Evolutionary conservation across 1,140 invertebrate species (phyloP).

Genomic region (Chlorops oryzae): DNA sequence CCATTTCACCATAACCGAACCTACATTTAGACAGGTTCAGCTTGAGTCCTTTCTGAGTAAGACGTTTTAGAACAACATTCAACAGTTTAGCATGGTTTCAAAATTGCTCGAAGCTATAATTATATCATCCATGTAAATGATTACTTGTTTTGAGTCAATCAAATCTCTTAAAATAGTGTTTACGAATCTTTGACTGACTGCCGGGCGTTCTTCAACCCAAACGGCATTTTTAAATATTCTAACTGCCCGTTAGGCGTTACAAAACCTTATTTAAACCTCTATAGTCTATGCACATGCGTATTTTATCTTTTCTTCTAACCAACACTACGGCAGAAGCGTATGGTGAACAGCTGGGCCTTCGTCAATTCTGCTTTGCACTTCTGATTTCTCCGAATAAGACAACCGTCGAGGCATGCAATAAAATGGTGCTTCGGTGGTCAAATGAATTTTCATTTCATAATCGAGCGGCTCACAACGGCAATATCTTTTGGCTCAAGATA

Average conservation of each 20-base stretch:
- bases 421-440: not conserved
- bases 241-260: conserved; percentile 2
- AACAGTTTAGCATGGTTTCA: not conserved
- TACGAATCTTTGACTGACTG: not conserved
- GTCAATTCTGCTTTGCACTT: not conserved
- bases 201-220: too few species aligned
- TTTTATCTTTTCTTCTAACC: conserved; percentile 8
- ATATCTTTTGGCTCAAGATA: too few species aligned
- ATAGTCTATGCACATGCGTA: conserved; percentile 14
- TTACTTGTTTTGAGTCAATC: too few species aligned
- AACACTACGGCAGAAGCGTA: conserved; percentile 3
- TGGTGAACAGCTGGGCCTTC: too few species aligned
- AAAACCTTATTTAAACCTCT: conserved; percentile 10
- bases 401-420: not conserved
- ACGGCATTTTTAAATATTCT: conserved; percentile 4
- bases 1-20: too few species aligned
- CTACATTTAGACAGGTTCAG: too few species aligned
- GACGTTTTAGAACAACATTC: not conserved
- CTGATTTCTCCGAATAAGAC: not conserved
- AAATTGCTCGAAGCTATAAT: not conserved
- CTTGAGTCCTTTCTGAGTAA: not conserved
- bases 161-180: not conserved
- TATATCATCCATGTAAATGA: too few species aligned
- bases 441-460: not conserved
- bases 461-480: too few species aligned